Base-by-base conservation (phyloP, 2,113 vertebrate genomes). In the Crotalus tigris region DNA sequence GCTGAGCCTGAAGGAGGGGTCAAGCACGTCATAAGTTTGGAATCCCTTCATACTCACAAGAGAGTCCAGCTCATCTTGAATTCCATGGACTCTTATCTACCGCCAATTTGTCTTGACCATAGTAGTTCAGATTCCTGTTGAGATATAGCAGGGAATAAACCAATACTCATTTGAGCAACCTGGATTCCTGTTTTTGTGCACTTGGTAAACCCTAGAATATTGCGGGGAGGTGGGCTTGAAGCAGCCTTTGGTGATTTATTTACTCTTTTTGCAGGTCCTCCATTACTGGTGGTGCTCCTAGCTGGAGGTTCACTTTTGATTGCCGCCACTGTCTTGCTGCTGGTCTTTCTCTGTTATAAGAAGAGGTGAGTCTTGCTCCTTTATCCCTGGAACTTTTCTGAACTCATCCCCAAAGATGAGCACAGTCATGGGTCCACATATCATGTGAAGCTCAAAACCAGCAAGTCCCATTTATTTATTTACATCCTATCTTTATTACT, bases 261-360 rank as follows among this genome's bases (percentile, higher is more conserved):
- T 7, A 3, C 58, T 64, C 58, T 58, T n/a, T 24, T 17, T 39
- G n/a, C 91, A 97, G 97, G n/a, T 53, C 94, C 97, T 90, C 92
- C 49, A 0, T 81, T 97, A 51, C 95, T 98, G 87, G 95, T 98
- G 57, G 96, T 98, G 89, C 95, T 98, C 87, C 97, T 97, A 2
- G 95, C 97, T 12, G 98, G 98, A 0, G 97, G 98, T 69, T 97
- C 97, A 0, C 94, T 98, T 58, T 94, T 98, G 19, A 39, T 97
- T 90, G 97, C 97, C 91, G 98, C 98, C 87, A 95, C 96, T 51
- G 94, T 97, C 26, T 97, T 98, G 95, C 96, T 98, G 93, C 81
- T 98, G 95, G 97, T 94, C 88, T 98, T 98, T 88, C 94, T 98
- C 93, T 98, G 97, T 95, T 97, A 90, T 97, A 98, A 96, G 94